phyloP scores from a whole-genome alignment of 2,113 vertebrate genomes.

The Equus quagga region DNA sequence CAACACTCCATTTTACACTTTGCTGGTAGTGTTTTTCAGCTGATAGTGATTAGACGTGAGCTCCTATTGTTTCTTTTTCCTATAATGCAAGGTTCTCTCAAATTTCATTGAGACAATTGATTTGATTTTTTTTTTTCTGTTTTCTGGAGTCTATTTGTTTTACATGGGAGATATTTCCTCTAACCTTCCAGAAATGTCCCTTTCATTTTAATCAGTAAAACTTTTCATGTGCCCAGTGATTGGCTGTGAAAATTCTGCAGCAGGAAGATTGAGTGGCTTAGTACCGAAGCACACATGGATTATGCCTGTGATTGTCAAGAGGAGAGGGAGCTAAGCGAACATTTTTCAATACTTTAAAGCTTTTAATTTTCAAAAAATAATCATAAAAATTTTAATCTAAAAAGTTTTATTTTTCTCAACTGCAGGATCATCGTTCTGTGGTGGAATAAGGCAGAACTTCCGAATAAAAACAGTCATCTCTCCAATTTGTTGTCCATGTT shows the following conservation, averaged over 20 bases:
- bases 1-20: not conserved
- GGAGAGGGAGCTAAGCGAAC: not conserved
- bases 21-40: not conserved
- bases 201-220: not conserved
- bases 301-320: not conserved
- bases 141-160: not conserved
- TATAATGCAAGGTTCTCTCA: not conserved
- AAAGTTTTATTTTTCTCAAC: not conserved
- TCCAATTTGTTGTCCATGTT: not conserved
- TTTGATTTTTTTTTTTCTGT: not conserved
- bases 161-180: not conserved
- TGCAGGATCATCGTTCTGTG: not conserved
- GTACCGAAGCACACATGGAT: not conserved
- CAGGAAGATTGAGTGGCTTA: not conserved
- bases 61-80: not conserved
- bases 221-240: not conserved
- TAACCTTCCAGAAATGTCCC: not conserved
- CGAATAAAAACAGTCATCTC: not conserved
- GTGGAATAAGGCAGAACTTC: not conserved
- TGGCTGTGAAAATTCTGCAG: not conserved
- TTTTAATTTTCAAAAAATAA: not conserved
- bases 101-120: not conserved
- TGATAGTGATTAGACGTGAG: not conserved
- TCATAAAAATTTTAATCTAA: not conserved
- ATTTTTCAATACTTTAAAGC: not conserved